These are phyloP conservation scores for Tetragonula clypearis DNA, from an alignment of 1,140 invertebrate genomes.

Conservation along the genomic window DNA sequence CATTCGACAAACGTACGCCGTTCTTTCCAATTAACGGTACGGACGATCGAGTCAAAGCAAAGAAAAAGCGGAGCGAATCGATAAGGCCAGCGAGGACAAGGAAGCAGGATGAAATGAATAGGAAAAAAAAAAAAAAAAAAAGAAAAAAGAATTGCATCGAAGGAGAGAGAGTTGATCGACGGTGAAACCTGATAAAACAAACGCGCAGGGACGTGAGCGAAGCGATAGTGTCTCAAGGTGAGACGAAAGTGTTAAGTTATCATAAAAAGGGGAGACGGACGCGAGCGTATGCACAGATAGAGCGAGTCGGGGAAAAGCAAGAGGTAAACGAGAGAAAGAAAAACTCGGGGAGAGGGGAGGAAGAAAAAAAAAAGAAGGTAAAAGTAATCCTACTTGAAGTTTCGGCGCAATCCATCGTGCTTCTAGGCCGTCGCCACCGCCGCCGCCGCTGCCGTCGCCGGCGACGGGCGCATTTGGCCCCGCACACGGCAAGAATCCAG, in stretches of 20 bases:
- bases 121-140: neutral
- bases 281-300: no score
- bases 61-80: constrained; percentile 25
- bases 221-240: neutral
- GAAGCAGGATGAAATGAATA: neutral
- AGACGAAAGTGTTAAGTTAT: neutral
- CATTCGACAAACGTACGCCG: neutral
- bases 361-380: constrained; percentile 16
- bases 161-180: neutral
- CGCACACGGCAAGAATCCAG: constrained; percentile 55
- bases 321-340: constrained; percentile 1
- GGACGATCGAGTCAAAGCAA: neutral
- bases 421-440: constrained; percentile 62
- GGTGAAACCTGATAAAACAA: constrained; percentile 14
- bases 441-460: constrained; percentile 57
- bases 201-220: neutral
- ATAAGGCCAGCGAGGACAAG: constrained; percentile 16
- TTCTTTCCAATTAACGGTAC: neutral
- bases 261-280: neutral
- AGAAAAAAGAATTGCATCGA: neutral
- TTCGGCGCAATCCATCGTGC: constrained; percentile 80
- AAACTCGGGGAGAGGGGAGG: neutral
- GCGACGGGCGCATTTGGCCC: constrained; percentile 75
- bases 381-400: constrained; percentile 77
- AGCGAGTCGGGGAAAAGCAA: neutral